Evolutionary conservation across 2,797 vertebrate species (phyloP).

Genomic region (Aplochiton taeniatus): DNA sequence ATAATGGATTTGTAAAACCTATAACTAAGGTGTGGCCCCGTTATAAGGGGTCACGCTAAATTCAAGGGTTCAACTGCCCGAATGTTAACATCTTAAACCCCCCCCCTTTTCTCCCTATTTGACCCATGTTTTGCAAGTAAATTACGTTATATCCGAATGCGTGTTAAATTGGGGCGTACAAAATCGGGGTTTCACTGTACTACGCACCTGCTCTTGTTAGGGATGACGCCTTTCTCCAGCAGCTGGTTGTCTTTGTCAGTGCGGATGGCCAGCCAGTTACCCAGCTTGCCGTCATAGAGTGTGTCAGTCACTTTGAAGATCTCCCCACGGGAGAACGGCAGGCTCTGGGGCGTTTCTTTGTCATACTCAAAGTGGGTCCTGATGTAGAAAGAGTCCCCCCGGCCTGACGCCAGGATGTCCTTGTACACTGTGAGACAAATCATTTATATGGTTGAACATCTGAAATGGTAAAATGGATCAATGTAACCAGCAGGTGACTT

Average conservation of each 20-base stretch:
- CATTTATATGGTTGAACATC: neutral
- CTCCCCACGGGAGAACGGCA: constrained; percentile 88
- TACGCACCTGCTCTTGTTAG: constrained; percentile 93
- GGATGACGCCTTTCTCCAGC: constrained; percentile 93
- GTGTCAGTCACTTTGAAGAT: constrained; percentile 96
- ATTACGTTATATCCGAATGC: no score
- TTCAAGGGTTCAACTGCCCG: no score
- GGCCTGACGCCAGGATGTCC: constrained; percentile 90
- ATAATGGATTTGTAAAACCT: neutral
- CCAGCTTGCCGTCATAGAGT: constrained; percentile 93
- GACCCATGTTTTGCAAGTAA: no score
- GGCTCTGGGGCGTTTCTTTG: constrained; percentile 89
- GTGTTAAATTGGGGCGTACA: no score
- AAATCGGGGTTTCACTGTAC: no score
- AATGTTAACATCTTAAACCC: no score
- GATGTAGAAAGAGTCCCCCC: constrained; percentile 97
- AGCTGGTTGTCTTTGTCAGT: constrained; percentile 84
- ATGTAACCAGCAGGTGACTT: neutral
- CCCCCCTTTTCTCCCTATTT: no score
- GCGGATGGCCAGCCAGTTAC: constrained; percentile 93
- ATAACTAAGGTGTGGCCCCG: no score
- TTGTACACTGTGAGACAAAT: constrained; percentile 81
- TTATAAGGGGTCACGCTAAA: no score
- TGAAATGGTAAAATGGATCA: neutral
- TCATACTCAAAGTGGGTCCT: constrained; percentile 97